Percentiles rank a stretch among this genome's conserved stretches.
These are phyloP conservation scores for Neoniphon sammara DNA, from an alignment of 2,797 vertebrate species.

Conservation along the genomic window DNA sequence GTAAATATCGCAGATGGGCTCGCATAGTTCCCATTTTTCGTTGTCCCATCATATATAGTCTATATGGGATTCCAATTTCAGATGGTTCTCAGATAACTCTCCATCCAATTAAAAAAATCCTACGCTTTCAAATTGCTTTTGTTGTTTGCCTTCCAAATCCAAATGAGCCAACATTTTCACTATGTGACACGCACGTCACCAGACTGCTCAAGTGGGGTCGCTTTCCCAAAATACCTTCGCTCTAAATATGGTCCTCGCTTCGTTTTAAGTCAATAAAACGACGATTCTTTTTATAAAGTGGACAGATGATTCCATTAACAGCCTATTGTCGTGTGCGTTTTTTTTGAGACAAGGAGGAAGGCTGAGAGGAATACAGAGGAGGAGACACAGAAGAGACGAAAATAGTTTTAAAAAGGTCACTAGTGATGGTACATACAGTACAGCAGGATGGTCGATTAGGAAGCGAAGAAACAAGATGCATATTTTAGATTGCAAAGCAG, in stretches of 20 bases:
- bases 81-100: background rate
- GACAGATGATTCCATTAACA: slow-evolving; percentile 32
- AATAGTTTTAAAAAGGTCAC: slow-evolving; percentile 24
- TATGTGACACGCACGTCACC: slow-evolving; percentile 14
- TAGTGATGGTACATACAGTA: background rate
- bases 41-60: too few species aligned
- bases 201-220: slow-evolving; percentile 11
- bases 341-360: slow-evolving; percentile 17
- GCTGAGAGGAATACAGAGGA: slow-evolving; percentile 2
- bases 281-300: slow-evolving; percentile 13
- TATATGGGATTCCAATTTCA: background rate
- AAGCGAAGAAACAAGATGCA: background rate
- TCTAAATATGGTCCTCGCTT: slow-evolving; percentile 50
- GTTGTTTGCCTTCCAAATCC: background rate
- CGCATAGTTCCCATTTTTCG: background rate
- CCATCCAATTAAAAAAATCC: too few species aligned
- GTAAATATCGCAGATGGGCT: background rate
- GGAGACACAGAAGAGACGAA: slow-evolving; percentile 18
- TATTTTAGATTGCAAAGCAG: background rate
- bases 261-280: slow-evolving; percentile 40
- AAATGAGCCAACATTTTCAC: background rate
- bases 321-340: slow-evolving; percentile 28
- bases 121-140: too few species aligned
- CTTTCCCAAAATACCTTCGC: slow-evolving; percentile 48
- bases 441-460: background rate